Percentiles rank a stretch among this genome's conserved stretches.
Conservation (phyloP, 2,888 invertebrate genomes). For the Cheilosia urbana region DNA sequence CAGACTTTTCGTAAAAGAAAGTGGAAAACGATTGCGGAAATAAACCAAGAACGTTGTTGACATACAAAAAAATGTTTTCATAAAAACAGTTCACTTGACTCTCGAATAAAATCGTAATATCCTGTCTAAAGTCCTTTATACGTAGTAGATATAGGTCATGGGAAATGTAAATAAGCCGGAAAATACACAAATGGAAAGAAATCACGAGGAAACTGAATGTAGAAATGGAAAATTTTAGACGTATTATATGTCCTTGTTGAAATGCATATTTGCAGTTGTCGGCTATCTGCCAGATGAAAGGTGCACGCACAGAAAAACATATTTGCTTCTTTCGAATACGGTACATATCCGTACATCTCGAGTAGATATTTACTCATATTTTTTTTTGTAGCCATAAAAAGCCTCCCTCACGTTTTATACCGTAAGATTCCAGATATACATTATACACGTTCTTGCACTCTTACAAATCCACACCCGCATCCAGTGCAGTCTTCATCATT, state of each 20-base stretch:
- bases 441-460: too few species aligned
- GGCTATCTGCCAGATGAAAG: background rate
- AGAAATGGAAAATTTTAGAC: background rate
- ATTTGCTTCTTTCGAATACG: background rate
- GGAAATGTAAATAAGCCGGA: constrained; percentile 1
- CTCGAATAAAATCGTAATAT: background rate
- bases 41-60: background rate
- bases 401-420: too few species aligned
- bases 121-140: background rate
- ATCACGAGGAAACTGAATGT: background rate
- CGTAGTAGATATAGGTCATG: background rate
- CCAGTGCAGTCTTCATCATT: too few species aligned
- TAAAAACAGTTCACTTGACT: background rate
- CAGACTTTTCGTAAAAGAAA: too few species aligned
- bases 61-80: background rate
- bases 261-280: constrained; percentile 3
- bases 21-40: background rate
- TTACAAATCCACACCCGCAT: too few species aligned
- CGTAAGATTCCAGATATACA: too few species aligned
- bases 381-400: background rate
- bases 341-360: background rate
- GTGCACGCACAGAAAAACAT: background rate
- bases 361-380: background rate
- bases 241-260: background rate
- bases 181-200: background rate